Evolutionary conservation across 2,888 invertebrate genomes (phyloP), one percentile per base, ranked within the genome.

Genomic region (Graphium colonna): DNA sequence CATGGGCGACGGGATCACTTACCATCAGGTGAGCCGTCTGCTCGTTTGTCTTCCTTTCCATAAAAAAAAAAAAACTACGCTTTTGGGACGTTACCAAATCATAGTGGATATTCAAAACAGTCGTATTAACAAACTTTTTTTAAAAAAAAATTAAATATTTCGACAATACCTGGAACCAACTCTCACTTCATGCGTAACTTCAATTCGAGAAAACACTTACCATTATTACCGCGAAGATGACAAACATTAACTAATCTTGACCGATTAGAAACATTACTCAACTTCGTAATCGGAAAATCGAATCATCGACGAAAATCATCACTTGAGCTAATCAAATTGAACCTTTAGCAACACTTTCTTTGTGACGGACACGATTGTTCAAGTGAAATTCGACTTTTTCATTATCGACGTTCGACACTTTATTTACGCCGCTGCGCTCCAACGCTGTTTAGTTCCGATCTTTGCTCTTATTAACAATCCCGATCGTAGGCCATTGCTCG

Each of bases 381-480:
- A 57, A 57, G 43, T 52, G 57, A 70, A 72, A 71, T 69, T 73
- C 68, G 52, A 73, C 68, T 75, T 78, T 78, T 54, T 49, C 45
- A 50, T 16, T 50, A 31, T 28, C 13, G 31, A 48, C 68, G 65
- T 63, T 48, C 48, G 60, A 64, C 55, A 62, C 12, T 42, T 49
- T 33, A 49, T 49, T 49, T 49, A n/a, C 43, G 8, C 3, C 38
- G 12, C 15, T 12, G 8, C 42, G 12, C 8, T 26, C 65, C 65
- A 67, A 79, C 79, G 80, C 83, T 78, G 75, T 68, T 67, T 63
- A 61, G 60, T 58, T 64, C 60, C 62, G 69, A 67, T 63, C 21
- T 71, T 73, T 74, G 59, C 61, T 76, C 72, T 73, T 78, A 77
- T 78, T 79, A 67, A 69, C 62, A 71, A 77, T 76, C 71, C 36